These are phyloP conservation scores for Hirudinaria manillensis DNA, from an alignment of 2,888 invertebrate species.

Conservation along the genomic window DNA sequence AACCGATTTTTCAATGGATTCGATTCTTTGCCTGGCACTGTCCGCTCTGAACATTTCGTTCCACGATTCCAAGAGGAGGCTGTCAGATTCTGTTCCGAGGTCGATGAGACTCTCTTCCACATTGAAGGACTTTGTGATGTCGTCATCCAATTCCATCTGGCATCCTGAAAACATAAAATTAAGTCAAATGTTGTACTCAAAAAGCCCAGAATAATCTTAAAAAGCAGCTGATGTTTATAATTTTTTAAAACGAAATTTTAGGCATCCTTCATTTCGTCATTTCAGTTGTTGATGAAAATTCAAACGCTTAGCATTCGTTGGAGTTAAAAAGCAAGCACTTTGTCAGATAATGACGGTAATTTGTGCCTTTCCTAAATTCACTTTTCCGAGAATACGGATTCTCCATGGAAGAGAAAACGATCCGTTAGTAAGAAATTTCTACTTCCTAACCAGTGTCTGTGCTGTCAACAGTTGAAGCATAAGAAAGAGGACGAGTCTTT, in stretches of 20 bases:
- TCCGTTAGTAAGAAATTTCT: too few species aligned
- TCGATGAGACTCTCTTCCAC: not conserved
- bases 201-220: not conserved
- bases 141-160: conserved; percentile 17
- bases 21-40: not conserved
- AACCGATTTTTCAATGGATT: not conserved
- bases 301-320: too few species aligned
- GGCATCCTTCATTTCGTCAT: too few species aligned
- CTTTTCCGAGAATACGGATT: too few species aligned
- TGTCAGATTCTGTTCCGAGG: conserved; percentile 5
- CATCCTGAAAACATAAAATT: not conserved
- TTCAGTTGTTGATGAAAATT: too few species aligned
- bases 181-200: not conserved
- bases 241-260: not conserved
- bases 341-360: too few species aligned
- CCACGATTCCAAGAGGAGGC: conserved; percentile 19
- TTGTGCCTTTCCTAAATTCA: too few species aligned
- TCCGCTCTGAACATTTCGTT: conserved; percentile 4
- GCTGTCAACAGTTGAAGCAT: conserved; percentile 1
- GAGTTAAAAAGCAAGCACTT: too few species aligned
- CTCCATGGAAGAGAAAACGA: too few species aligned
- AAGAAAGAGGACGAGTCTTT: not conserved
- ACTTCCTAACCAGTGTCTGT: conserved; percentile 3
- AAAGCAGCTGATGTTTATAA: not conserved
- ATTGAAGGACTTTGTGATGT: not conserved